Conservation (phyloP, 2,888 invertebrate species). For the Hypsopygia costalis region DNA sequence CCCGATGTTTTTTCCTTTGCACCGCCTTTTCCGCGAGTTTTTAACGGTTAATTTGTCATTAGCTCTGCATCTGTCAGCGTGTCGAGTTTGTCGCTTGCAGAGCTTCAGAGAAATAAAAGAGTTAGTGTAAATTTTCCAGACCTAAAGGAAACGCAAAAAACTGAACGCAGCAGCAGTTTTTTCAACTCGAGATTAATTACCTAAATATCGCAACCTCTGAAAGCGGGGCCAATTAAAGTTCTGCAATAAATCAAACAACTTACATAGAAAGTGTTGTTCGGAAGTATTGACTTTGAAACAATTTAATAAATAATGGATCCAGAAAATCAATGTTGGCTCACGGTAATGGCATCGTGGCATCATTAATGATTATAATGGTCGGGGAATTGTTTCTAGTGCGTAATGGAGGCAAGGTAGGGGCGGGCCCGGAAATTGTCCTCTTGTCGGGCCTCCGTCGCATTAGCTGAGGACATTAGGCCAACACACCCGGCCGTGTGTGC, state of each 20-base stretch:
- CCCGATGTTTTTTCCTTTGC: constrained; percentile 43
- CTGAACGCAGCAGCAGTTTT: constrained; percentile 3
- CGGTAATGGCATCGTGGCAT: constrained; percentile 44
- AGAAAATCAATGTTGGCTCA: constrained; percentile 46
- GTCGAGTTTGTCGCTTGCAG: constrained; percentile 41
- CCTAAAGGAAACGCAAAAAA: constrained; percentile 3
- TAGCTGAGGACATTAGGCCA: constrained; percentile 69
- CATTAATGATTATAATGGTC: constrained; percentile 69
- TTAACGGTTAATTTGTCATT: constrained; percentile 71
- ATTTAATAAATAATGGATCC: constrained; percentile 38
- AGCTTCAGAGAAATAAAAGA: constrained; percentile 34
- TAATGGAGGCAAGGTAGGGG: constrained; percentile 68
- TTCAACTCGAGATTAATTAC: constrained; percentile 8
- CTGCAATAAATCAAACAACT: constrained; percentile 13
- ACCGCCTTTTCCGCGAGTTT: constrained; percentile 54
- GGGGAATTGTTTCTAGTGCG: constrained; percentile 67
- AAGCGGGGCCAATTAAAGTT: constrained; percentile 9
- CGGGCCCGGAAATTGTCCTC: constrained; percentile 75
- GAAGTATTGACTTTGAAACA: constrained; percentile 30
- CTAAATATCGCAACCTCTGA: constrained; percentile 4
- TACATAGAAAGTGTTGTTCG: constrained; percentile 12
- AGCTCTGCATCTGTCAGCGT: constrained; percentile 65
- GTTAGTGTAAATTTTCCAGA: constrained; percentile 28
- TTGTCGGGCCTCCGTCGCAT: constrained; percentile 65
- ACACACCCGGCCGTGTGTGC: constrained; percentile 36